These are phyloP conservation scores for Sarcophaga subvicina DNA, from an alignment of 2,888 invertebrate genomes.

Conservation along the genomic window DNA sequence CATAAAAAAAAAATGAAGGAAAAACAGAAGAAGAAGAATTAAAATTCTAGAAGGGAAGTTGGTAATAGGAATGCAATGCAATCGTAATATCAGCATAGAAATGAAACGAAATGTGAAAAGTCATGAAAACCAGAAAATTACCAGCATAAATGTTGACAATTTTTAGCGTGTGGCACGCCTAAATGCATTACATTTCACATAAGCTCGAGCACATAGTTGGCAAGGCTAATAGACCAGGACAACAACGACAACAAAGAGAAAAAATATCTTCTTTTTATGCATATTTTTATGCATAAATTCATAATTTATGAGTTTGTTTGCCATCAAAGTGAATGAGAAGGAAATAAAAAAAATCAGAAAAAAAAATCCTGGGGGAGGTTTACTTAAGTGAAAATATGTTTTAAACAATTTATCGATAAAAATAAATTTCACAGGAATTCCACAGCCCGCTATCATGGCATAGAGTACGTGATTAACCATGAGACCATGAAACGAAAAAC, in stretches of 20 bases:
- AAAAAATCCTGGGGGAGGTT: no score
- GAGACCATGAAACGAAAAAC: not conserved
- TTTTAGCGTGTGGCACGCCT: conserved; percentile 64
- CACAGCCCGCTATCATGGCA: not conserved
- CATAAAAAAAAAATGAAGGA: conserved; percentile 4
- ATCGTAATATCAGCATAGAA: not conserved
- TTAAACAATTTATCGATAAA: not conserved
- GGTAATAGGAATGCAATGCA: not conserved
- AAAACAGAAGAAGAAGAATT: not conserved
- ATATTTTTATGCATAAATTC: not conserved
- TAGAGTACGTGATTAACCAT: not conserved
- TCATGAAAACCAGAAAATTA: conserved; percentile 55
- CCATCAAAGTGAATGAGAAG: not conserved
- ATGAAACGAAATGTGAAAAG: not conserved
- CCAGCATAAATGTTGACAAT: conserved; percentile 61
- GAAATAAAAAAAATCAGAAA: no score
- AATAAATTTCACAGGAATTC: not conserved
- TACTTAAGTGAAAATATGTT: not conserved
- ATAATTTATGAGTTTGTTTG: not conserved
- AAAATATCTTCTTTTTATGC: no score
- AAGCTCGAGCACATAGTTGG: not conserved
- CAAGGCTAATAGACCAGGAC: not conserved
- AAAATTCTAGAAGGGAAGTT: no score
- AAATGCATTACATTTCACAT: conserved; percentile 46
- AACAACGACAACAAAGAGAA: not conserved